Evolutionary conservation across 2,797 vertebrate species (phyloP).

Genomic region (Cossypha dichroa): DNA sequence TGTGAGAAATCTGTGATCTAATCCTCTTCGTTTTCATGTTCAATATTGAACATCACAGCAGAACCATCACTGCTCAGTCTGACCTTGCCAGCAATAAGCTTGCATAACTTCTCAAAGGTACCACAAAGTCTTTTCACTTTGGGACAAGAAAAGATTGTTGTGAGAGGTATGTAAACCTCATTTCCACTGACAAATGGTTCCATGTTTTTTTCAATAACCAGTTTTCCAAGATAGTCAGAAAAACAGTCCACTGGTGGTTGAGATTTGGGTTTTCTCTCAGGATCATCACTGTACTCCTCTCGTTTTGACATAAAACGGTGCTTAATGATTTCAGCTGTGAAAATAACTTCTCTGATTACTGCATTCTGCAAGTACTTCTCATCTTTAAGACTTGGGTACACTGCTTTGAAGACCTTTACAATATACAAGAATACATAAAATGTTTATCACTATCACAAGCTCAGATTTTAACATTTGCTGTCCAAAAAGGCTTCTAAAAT

Average conservation of each 20-base stretch:
- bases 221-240: slow-evolving; percentile 6
- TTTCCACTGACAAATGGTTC: slow-evolving; percentile 64
- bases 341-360: slow-evolving; percentile 82
- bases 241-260: neutral
- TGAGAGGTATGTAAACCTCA: slow-evolving; percentile 81
- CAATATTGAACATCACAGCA: slow-evolving; percentile 74
- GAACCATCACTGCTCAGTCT: slow-evolving; percentile 77
- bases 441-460: neutral
- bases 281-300: neutral
- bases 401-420: slow-evolving; percentile 83
- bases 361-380: slow-evolving; percentile 83
- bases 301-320: neutral
- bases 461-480: neutral
- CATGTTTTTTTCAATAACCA: slow-evolving; percentile 4
- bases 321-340: slow-evolving; percentile 78
- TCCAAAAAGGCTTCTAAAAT: neutral
- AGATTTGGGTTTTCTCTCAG: neutral
- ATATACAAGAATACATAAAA: neutral
- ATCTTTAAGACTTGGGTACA: slow-evolving; percentile 90
- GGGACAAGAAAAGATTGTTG: slow-evolving; percentile 79
- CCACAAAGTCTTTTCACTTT: slow-evolving; percentile 81
- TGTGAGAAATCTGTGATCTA: neutral
- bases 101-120: slow-evolving; percentile 73
- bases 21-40: slow-evolving; percentile 3
- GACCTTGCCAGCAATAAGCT: slow-evolving; percentile 75